Evolutionary conservation across 92 coral and sea anemone species (phyloP).

Genomic region (Pocillopora meandrina): DNA sequence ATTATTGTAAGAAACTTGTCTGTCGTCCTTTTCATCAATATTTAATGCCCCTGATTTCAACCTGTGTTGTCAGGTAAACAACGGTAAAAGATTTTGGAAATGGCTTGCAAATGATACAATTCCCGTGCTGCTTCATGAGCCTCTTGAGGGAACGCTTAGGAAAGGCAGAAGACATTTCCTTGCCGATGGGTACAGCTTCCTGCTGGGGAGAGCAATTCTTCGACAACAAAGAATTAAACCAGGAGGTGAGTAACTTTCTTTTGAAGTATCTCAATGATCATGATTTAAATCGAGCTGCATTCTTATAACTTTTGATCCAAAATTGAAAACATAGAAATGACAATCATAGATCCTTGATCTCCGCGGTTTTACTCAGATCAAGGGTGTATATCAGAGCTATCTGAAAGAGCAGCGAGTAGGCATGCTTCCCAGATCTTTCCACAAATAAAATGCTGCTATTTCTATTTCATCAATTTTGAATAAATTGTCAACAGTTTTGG

Average conservation of each 20-base stretch:
- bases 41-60: too few relatives aligned
- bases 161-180: conserved; percentile 39
- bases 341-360: too few relatives aligned
- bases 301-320: background rate
- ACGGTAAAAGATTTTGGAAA: conserved; percentile 45
- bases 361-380: too few relatives aligned
- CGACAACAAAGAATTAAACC: conserved; percentile 59
- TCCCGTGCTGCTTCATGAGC: conserved; percentile 52
- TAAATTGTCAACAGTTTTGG: too few relatives aligned
- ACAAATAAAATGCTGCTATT: too few relatives aligned
- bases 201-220: conserved; percentile 69
- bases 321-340: too few relatives aligned
- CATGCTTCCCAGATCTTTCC: too few relatives aligned
- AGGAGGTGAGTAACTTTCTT: conserved; percentile 32
- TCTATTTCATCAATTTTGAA: too few relatives aligned
- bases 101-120: conserved; percentile 56
- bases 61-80: conserved; percentile 33
- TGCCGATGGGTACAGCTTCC: conserved; percentile 49
- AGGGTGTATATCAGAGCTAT: too few relatives aligned
- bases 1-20: too few relatives aligned
- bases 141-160: conserved; percentile 8
- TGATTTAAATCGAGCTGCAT: background rate
- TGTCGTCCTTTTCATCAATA: too few relatives aligned
- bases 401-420: too few relatives aligned
- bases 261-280: background rate